A percentile compares a stretch with the other conserved stretches of the same genome.
These are phyloP conservation scores for Haemorhous mexicanus DNA, from an alignment of 2,113 vertebrate species.

Conservation along the genomic window DNA sequence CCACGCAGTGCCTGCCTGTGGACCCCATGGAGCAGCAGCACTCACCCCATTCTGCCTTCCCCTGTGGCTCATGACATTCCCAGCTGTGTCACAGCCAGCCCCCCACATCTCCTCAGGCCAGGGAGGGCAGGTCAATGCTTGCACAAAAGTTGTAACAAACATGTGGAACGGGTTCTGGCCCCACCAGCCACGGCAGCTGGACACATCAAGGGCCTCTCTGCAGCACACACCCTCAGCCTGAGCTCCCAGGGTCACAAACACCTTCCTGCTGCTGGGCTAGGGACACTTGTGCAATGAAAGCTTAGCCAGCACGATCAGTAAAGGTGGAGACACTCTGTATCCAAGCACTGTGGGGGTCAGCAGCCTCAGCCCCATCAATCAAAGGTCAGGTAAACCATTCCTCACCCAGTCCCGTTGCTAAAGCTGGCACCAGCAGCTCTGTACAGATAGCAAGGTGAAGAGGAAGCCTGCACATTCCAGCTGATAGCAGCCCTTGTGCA, in stretches of 20 bases:
- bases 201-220: background rate
- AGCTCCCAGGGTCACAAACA: background rate
- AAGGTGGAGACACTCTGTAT: background rate
- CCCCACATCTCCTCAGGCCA: fast-evolving
- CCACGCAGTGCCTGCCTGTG: background rate
- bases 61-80: background rate
- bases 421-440: background rate
- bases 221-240: background rate
- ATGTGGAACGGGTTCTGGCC: background rate
- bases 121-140: background rate
- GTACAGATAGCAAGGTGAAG: fast-evolving
- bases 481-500: background rate
- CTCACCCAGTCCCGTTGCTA: background rate
- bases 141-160: fast-evolving
- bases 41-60: background rate
- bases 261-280: background rate
- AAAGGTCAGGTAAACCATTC: background rate
- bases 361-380: background rate
- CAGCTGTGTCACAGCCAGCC: fast-evolving
- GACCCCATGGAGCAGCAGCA: fast-evolving
- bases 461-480: background rate
- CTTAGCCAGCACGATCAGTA: background rate
- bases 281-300: fast-evolving
- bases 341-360: background rate
- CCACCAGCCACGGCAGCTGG: background rate